Evolutionary conservation across 1,140 invertebrate species (phyloP).

Genomic region (Gryllus bimaculatus): DNA sequence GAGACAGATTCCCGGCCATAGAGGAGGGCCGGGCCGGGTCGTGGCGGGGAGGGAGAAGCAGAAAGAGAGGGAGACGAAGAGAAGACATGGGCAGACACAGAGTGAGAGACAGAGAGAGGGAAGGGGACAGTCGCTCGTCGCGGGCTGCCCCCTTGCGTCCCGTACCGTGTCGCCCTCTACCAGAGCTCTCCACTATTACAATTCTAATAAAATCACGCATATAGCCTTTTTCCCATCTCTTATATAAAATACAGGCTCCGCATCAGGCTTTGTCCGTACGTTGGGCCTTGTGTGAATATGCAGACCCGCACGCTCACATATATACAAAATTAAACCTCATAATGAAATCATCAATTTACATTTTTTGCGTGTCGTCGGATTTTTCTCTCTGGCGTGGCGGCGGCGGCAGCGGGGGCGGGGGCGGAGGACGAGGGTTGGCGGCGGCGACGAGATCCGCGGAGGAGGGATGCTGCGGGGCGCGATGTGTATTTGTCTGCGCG

Average conservation of each 20-base stretch:
- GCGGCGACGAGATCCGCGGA: not conserved
- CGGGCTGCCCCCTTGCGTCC: too few relatives aligned
- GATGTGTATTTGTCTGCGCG: not conserved
- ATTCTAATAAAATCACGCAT: slow-evolving; percentile 1
- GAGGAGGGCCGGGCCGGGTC: not conserved
- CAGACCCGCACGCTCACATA: not conserved
- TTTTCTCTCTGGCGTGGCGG: not conserved
- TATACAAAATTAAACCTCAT: slow-evolving; percentile 6
- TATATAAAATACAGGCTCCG: not conserved
- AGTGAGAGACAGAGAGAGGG: too few relatives aligned
- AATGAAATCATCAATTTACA: slow-evolving; percentile 6
- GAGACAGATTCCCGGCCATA: not conserved
- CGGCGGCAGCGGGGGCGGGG: too few relatives aligned
- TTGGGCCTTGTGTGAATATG: not conserved
- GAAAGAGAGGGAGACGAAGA: too few relatives aligned
- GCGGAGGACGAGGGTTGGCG: not conserved
- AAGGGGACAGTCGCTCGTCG: too few relatives aligned
- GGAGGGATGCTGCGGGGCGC: not conserved
- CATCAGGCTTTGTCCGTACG: not conserved
- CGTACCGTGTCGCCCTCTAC: too few relatives aligned
- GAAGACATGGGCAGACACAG: too few relatives aligned
- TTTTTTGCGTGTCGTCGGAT: not conserved
- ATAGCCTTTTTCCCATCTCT: slow-evolving; percentile 1
- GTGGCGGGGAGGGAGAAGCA: too few relatives aligned
- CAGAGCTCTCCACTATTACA: not conserved